Evolutionary conservation across 2,113 vertebrate genomes (phyloP), one percentile per base, ranked within the genome.

Genomic region (Psammodynastes pulverulentus): DNA sequence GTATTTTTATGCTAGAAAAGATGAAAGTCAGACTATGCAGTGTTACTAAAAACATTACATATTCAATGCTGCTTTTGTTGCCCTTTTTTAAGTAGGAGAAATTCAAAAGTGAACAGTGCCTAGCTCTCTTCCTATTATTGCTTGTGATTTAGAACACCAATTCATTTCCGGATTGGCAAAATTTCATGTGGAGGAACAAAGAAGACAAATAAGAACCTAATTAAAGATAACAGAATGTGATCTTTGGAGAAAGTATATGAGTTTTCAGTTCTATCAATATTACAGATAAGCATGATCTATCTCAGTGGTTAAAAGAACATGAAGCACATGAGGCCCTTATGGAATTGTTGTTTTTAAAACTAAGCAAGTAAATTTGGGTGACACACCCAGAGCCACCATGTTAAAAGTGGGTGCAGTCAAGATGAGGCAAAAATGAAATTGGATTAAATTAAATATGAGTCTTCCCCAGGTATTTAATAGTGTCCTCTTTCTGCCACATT

Each of bases 201-300:
- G n/a, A 67, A 43, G 87, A 87, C 62, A 86, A 48, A 67, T 52
- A 39, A 52, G n/a, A 62, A 91, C 43, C 54, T 52, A 91, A 87
- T 91, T 91, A 91, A 91, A 91, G n/a, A 91, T 91, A 91, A 67
- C 45, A 52, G 84, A 67, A 87, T 43, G 56, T 51, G 56, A 62
- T 51, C 46, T 91, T 87, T 87, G 23, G 86, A 58, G 85, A 87
- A 91, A 72, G 62, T 51, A 62, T 58, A 72, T 67, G 56, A 67
- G 56, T n/a, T 67, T 91, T 86, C 85, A 51, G 45, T 91, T 87
- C 46, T 72, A 91, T 91, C 79, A 45, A 91, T 91, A 54, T 84
- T 91, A 54, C 49, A 84, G 72, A 90, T 85, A 91, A 56, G 72
- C 84, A 85, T 91, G 51, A 91, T 39, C n/a, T 91, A 85, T 91